Evolutionary conservation across 2,888 invertebrate species (phyloP).

Genomic region (Nebria salina): DNA sequence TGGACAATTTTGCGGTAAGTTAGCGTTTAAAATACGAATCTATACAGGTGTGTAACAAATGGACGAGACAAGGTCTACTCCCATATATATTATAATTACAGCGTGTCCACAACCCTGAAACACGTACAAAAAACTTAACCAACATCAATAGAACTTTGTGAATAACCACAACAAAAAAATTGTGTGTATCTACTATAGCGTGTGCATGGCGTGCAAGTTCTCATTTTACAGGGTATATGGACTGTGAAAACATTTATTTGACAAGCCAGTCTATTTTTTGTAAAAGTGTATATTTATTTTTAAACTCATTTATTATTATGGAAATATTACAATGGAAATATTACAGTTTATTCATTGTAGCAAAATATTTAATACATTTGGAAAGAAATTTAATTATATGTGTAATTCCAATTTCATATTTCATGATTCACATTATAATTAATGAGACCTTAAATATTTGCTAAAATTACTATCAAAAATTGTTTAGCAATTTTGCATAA

Average conservation of each 20-base stretch:
- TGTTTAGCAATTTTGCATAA: too few species aligned
- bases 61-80: neutral
- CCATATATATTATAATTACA: neutral
- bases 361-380: too few species aligned
- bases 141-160: neutral
- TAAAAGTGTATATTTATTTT: too few species aligned
- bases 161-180: neutral
- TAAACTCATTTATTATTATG: too few species aligned
- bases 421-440: too few species aligned
- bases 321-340: too few species aligned
- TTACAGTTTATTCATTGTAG: too few species aligned
- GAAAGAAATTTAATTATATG: too few species aligned
- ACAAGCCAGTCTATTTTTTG: neutral
- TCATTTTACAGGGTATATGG: neutral
- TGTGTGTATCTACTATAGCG: neutral
- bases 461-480: too few species aligned
- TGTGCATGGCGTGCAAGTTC: neutral
- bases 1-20: neutral
- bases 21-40: neutral
- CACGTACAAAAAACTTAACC: neutral
- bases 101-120: neutral
- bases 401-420: too few species aligned
- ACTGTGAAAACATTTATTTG: neutral
- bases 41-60: neutral
- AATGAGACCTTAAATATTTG: too few species aligned